Conservation (phyloP, 2,797 vertebrate species). For the Paramormyrops hopkinsi region DNA sequence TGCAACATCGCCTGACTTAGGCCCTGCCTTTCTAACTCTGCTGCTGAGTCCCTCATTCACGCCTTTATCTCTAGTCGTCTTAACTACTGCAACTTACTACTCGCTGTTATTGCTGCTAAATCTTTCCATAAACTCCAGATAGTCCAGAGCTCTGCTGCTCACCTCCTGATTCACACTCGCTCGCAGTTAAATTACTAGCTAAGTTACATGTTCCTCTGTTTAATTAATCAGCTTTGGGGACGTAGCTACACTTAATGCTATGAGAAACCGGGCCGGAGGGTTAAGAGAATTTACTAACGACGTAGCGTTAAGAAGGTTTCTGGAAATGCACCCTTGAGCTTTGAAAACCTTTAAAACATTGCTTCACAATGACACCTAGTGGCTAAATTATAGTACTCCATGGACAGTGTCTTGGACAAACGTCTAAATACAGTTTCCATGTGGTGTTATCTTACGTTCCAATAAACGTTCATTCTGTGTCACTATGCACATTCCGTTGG, state of each 20-base stretch:
- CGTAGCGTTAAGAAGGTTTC: not conserved
- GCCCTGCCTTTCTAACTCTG: too few relatives aligned
- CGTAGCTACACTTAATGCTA: not conserved
- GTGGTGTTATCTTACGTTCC: not conserved
- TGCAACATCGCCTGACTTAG: too few relatives aligned
- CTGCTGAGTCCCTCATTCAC: too few relatives aligned
- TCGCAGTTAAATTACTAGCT: not conserved
- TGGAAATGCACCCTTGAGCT: not conserved
- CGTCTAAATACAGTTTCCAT: not conserved
- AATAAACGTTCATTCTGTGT: not conserved
- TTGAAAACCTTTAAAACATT: not conserved
- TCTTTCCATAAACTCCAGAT: not conserved
- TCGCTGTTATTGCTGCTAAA: not conserved
- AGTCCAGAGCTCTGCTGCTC: not conserved
- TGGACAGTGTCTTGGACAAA: not conserved
- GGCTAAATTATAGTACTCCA: not conserved
- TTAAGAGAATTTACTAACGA: not conserved
- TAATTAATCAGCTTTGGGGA: not conserved
- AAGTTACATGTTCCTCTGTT: not conserved
- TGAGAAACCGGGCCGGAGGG: not conserved
- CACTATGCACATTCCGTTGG: not conserved
- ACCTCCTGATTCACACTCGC: not conserved
- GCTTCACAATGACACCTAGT: not conserved
- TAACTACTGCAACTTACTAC: too few relatives aligned
- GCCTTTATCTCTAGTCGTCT: too few relatives aligned